A percentile compares a stretch with the other conserved stretches of the same genome.
Evolutionary conservation across 2,888 invertebrate genomes (phyloP).

Genomic region (Rugalucina vietnamica): DNA sequence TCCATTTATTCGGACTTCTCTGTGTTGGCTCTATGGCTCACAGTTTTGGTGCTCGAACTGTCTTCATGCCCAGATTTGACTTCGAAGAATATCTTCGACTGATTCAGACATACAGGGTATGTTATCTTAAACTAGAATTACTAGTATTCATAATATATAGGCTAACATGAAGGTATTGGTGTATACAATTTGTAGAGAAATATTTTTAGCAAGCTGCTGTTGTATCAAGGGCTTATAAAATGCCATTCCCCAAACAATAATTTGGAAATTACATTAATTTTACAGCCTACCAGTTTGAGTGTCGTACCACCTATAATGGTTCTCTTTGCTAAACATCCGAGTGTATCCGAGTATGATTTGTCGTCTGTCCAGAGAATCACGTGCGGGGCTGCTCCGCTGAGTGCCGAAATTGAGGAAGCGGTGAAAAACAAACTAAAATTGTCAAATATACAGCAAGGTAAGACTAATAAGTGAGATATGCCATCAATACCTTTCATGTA

Average conservation of each 20-base stretch:
- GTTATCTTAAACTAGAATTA: too few relatives aligned
- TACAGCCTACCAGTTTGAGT: slow-evolving; percentile 5
- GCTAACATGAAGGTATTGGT: too few relatives aligned
- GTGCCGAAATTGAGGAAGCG: slow-evolving; percentile 43
- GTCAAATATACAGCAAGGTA: slow-evolving; percentile 46
- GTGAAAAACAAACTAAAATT: slow-evolving; percentile 35
- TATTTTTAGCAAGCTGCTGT: too few relatives aligned
- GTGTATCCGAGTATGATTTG: slow-evolving; percentile 52
- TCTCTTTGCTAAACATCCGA: slow-evolving; percentile 50
- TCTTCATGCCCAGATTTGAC: not conserved
- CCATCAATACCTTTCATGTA: too few relatives aligned
- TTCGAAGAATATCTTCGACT: not conserved
- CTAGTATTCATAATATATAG: too few relatives aligned
- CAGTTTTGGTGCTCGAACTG: not conserved
- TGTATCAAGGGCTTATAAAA: too few relatives aligned
- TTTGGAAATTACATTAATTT: too few relatives aligned
- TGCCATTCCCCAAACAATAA: too few relatives aligned
- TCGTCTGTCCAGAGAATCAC: slow-evolving; percentile 38
- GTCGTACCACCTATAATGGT: slow-evolving; percentile 53
- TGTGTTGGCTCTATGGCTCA: not conserved
- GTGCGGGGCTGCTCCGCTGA: slow-evolving; percentile 56
- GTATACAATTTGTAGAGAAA: too few relatives aligned
- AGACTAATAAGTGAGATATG: not conserved
- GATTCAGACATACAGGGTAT: not conserved
- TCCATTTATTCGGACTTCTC: not conserved